phyloP scores from a whole-genome alignment of 1,140 invertebrate genomes.

The Neodiprion pinetum region DNA sequence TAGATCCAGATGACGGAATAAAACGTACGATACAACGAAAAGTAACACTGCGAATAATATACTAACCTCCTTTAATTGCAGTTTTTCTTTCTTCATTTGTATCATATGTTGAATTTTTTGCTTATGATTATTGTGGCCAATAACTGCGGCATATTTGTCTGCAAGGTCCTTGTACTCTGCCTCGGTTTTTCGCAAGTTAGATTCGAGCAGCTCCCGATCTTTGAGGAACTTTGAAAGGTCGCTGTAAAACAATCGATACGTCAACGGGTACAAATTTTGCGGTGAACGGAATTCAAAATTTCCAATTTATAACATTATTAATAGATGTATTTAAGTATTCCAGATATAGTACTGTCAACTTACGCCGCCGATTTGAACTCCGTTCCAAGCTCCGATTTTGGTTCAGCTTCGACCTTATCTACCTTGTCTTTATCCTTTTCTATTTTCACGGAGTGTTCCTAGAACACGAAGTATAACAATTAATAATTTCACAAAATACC shows the following conservation, averaged over 20 bases:
- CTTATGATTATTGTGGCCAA: conserved; percentile 73
- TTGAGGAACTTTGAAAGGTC: conserved; percentile 38
- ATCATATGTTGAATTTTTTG: conserved; percentile 73
- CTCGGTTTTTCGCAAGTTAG: conserved; percentile 10
- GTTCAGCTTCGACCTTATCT: conserved; percentile 43
- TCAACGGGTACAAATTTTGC: conserved; percentile 1
- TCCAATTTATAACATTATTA: not conserved
- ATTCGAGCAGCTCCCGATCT: conserved; percentile 42
- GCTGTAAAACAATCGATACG: conserved; percentile 34
- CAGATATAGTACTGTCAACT: conserved; percentile 15
- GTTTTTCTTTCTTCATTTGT: conserved; percentile 68
- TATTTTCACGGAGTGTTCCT: conserved; percentile 33
- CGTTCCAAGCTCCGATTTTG: conserved; percentile 25
- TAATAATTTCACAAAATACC: conserved; percentile 8
- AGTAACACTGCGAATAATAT: conserved; percentile 38
- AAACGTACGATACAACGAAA: conserved; percentile 42
- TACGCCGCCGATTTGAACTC: conserved; percentile 38
- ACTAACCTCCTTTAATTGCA: conserved; percentile 63
- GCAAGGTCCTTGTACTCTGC: conserved; percentile 63
- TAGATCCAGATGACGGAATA: conserved; percentile 34
- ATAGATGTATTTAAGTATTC: not conserved
- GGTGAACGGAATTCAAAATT: not conserved
- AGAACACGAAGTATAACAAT: conserved; percentile 22
- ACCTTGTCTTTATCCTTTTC: conserved; percentile 36
- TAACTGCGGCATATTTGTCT: conserved; percentile 67